A percentile compares a stretch with the other conserved stretches of the same genome.
Evolutionary conservation across 2,797 vertebrate genomes (phyloP).

Genomic region (Distichodus sexfasciatus): DNA sequence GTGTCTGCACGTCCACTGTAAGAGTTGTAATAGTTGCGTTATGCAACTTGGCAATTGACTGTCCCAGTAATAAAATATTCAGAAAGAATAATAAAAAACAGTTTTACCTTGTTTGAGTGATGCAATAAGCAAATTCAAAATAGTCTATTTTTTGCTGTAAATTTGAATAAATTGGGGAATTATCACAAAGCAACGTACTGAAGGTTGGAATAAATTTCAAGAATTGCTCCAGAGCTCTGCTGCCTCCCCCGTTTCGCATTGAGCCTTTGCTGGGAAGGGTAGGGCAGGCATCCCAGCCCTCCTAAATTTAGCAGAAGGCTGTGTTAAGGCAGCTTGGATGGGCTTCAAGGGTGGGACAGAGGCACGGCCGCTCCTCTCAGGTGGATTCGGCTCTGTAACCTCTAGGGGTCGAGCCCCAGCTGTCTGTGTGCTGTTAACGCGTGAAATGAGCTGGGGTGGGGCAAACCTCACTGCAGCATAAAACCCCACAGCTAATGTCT

Average conservation of each 20-base stretch:
- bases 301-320: constrained; percentile 58
- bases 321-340: constrained; percentile 41
- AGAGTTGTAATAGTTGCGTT: too few species aligned
- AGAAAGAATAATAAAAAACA: too few species aligned
- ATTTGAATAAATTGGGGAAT: too few species aligned
- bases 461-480: constrained; percentile 1
- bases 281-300: constrained; percentile 28
- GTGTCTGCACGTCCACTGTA: constrained; percentile 10
- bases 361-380: constrained; percentile 25
- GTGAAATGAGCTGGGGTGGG: neutral
- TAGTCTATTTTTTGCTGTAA: too few species aligned
- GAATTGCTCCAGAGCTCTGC: neutral
- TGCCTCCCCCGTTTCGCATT: neutral
- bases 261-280: constrained; percentile 14
- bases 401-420: constrained; percentile 17
- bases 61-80: too few species aligned
- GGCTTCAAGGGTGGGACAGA: constrained; percentile 30
- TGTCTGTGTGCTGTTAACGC: constrained; percentile 19
- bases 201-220: too few species aligned
- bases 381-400: constrained; percentile 20
- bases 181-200: too few species aligned
- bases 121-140: too few species aligned
- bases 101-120: too few species aligned
- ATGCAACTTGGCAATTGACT: too few species aligned
- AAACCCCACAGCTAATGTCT: neutral